A percentile compares a stretch with the other conserved stretches of the same genome.
These are phyloP conservation scores for Brachionus calyciflorus DNA, from an alignment of 1,140 invertebrate species.

Conservation along the genomic window DNA sequence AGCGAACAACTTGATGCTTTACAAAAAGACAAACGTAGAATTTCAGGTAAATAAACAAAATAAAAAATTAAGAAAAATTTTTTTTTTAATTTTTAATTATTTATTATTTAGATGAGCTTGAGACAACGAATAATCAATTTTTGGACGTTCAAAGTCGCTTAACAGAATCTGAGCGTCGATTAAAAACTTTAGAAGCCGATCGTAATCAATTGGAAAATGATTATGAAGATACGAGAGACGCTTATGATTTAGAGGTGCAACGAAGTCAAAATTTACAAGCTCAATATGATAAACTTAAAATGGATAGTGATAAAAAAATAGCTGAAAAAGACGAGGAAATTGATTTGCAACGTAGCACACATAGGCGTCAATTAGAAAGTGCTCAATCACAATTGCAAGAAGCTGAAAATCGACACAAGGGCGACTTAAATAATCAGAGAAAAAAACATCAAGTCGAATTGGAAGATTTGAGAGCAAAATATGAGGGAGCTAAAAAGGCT, in stretches of 20 bases:
- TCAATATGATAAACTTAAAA: slow-evolving; percentile 19
- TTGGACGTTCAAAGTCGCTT: background rate
- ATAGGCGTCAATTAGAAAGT: slow-evolving; percentile 38
- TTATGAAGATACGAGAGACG: slow-evolving; percentile 24
- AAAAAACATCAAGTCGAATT: slow-evolving; percentile 41
- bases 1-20: slow-evolving; percentile 32
- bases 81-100: background rate
- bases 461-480: slow-evolving; percentile 7
- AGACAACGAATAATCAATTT: slow-evolving; percentile 12
- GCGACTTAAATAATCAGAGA: slow-evolving; percentile 6
- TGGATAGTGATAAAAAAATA: slow-evolving; percentile 33
- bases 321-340: slow-evolving; percentile 46
- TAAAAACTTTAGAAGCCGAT: slow-evolving; percentile 43
- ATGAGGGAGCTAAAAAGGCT: slow-evolving; percentile 11
- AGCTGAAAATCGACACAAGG: slow-evolving; percentile 21
- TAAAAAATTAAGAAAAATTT: too few species aligned
- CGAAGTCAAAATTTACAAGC: slow-evolving; percentile 1
- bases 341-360: background rate
- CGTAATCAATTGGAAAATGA: background rate
- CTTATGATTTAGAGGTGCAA: slow-evolving; percentile 4
- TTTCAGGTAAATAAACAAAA: background rate
- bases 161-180: background rate
- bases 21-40: slow-evolving; percentile 36
- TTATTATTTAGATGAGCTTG: slow-evolving; percentile 37
- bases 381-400: slow-evolving; percentile 42